Evolutionary conservation across 2,797 vertebrate species (phyloP), one percentile per base, ranked within the genome.

Genomic region (Gastrophryne carolinensis): DNA sequence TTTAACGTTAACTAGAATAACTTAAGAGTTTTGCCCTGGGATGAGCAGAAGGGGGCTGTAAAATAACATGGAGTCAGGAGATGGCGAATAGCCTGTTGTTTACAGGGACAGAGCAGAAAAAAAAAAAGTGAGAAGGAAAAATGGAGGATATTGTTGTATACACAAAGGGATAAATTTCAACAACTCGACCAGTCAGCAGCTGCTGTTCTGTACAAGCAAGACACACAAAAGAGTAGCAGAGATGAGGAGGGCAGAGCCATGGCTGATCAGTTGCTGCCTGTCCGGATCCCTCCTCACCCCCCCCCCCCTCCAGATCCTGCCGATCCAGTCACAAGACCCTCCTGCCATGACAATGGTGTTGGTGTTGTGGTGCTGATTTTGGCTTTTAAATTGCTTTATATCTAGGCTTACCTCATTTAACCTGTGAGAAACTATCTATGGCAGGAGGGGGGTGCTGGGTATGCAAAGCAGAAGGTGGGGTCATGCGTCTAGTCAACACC

Each of bases 131-230:
- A n/a, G 37, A 19, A 54, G 65, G 44, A 92, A 97, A n/a, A 95
- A 98, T 98, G 97, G 97, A 99, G 96, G 96, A 97, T 97, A 98
- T 97, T 96, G 95, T 96, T 95, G 97, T 97, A 96, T 95, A 97
- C 95, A 98, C 97, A 98, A 98, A 98, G 96, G 95, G 95, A 96
- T 93, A 94, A 88, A 96, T 95, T 94, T 94, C 93, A 92, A 90
- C 93, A 92, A 93, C 91, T 92, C 93, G 84, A 91, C 91, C 82
- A 91, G 80, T 84, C 92, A 78, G 92, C 94, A 90, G 94, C 93
- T 88, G 92, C 91, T 82, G 82, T 89, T 82, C 88, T 90, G 90
- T 52, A 77, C 84, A 89, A 92, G 93, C 92, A 90, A 93, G 90
- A 90, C 85, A 90, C 84, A 79, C 88, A 92, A 92, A 91, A 93